Base-by-base conservation (phyloP, 1,140 invertebrate genomes). In the Acromyrmex charruanus region DNA sequence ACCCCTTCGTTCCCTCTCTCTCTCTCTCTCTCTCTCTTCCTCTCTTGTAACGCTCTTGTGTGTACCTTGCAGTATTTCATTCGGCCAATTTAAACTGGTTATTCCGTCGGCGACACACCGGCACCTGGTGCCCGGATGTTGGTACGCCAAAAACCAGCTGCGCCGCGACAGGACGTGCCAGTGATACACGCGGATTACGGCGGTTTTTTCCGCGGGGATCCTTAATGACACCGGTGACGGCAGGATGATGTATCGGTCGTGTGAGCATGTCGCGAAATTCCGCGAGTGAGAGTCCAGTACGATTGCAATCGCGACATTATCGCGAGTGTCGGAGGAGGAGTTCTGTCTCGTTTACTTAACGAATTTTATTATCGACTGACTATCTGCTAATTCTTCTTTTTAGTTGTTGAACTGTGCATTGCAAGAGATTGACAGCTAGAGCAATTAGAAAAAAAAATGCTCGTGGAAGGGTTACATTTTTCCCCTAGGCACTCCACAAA, bases 141-240 rank as follows among this genome's bases (percentile, higher is more conserved):
- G 77, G 63, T 51, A 71, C 68, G 61, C 89, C 89, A 88, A 90
- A 90, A 88, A 79, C 88, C 90, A 91, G 82, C 86, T 90, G 89
- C 80, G 87, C 68, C 28, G n/a, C 63, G 77, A 69, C 55, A n/a
- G 6, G 18, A 55, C 77, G 59, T 51, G 77, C 31, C n/a, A 9
- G 58, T 18, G 66, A 71, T 51, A 55, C 71, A 25, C 87, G 49
- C 77, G 51, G 88, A 89, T 89, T 87, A 89, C 51, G 28, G 53
- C 28, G 25, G n/a, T 75, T 81, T 81, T 81, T 75, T 58, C 21
- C 71, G n/a, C 58, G 14, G 71, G 59, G 51, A 81, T 87, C 77
- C 77, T 89, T 89, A 89, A 89, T 86, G 84, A 86, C 58, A 66
- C 58, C 21, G 77, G 21, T 80, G 82, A 77, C 28, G n/a, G 25